A percentile compares a stretch with the other conserved stretches of the same genome.
Evolutionary conservation across 2,888 invertebrate genomes (phyloP).

Genomic region (Ichneumoninae sp.): DNA sequence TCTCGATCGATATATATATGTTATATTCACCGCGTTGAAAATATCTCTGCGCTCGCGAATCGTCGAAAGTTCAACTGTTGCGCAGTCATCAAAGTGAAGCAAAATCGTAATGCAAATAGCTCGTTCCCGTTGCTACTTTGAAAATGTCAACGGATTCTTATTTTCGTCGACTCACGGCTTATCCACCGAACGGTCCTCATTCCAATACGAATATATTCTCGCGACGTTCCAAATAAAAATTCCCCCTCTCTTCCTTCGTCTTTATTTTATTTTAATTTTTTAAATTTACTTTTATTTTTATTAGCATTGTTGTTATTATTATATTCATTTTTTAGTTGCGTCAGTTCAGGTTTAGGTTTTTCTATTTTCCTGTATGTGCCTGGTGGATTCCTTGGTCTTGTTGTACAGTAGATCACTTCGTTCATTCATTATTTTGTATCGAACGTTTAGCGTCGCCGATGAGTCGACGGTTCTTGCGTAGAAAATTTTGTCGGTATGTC

Average conservation of each 20-base stretch:
- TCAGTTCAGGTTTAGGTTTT: neutral
- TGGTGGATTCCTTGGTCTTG: too few relatives aligned
- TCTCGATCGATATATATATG: neutral
- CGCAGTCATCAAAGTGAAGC: neutral
- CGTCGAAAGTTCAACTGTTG: neutral
- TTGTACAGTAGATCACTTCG: too few relatives aligned
- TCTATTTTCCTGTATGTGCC: neutral
- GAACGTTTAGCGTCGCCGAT: neutral
- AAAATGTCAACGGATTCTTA: conserved; percentile 47
- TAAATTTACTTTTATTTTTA: too few relatives aligned
- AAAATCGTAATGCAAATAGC: neutral
- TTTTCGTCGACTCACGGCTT: conserved; percentile 13
- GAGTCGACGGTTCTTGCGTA: neutral
- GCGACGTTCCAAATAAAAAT: conserved; percentile 31
- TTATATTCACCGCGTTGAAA: neutral
- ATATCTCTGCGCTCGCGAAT: neutral
- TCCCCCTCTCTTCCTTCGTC: neutral
- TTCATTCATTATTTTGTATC: neutral
- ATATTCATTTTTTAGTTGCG: neutral
- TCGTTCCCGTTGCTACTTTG: conserved; percentile 28
- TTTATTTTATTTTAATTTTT: neutral
- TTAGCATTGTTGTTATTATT: too few relatives aligned
- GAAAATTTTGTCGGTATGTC: conserved; percentile 34
- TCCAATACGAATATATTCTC: conserved; percentile 2
- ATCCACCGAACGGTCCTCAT: neutral